Conservation (phyloP, 2,888 invertebrate genomes). For the Heliconius hortense region DNA sequence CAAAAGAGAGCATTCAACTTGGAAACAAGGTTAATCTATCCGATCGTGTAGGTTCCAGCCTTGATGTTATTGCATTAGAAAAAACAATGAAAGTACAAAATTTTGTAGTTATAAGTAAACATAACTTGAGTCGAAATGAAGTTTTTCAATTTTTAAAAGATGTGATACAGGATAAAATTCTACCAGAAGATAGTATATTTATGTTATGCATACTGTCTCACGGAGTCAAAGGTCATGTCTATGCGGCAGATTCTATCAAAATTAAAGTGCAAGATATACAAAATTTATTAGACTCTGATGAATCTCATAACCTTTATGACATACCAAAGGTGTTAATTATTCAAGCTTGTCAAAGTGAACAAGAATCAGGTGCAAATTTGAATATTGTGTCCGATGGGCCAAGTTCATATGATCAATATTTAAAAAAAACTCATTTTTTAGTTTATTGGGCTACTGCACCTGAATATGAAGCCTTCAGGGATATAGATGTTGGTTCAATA, state of each 20-base stretch:
- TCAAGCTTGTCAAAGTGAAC: conserved; percentile 72
- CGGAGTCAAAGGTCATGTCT: conserved; percentile 70
- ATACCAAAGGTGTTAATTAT: conserved; percentile 71
- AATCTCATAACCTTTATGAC: conserved; percentile 54
- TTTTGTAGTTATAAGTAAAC: conserved; percentile 60
- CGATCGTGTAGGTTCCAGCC: conserved; percentile 61
- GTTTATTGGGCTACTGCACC: conserved; percentile 75
- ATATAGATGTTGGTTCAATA: conserved; percentile 62
- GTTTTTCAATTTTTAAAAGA: conserved; percentile 62
- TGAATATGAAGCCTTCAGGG: conserved; percentile 68
- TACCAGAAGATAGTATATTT: conserved; percentile 65
- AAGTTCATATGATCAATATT: conserved; percentile 46
- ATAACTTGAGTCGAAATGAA: conserved; percentile 59
- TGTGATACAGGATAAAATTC: conserved; percentile 55
- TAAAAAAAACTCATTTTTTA: conserved; percentile 66
- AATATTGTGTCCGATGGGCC: conserved; percentile 62
- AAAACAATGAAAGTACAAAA: conserved; percentile 64
- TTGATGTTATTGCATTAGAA: conserved; percentile 58
- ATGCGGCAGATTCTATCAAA: conserved; percentile 70
- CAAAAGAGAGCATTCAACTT: conserved; percentile 60
- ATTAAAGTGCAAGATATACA: conserved; percentile 70
- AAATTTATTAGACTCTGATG: conserved; percentile 64
- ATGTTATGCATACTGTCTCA: conserved; percentile 74
- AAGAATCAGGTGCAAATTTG: conserved; percentile 45
- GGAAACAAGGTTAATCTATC: conserved; percentile 32